Conservation (phyloP, 2,797 vertebrate genomes). For the Percopsis omiscomaycus region DNA sequence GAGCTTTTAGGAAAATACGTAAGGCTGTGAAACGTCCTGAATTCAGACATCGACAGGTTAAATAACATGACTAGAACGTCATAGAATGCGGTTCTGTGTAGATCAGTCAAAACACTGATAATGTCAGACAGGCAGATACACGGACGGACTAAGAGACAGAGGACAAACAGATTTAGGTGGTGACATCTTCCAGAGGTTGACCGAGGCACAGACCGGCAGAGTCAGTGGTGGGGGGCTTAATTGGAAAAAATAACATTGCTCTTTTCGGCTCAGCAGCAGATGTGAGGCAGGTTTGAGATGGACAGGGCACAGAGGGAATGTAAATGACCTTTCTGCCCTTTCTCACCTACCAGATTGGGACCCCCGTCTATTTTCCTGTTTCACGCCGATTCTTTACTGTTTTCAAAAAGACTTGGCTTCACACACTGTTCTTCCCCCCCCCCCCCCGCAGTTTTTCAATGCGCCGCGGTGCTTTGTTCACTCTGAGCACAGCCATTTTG, state of each 20-base stretch:
- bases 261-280: slow-evolving; percentile 57
- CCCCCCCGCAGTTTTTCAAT: not conserved
- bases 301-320: slow-evolving; percentile 42
- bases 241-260: slow-evolving; percentile 47
- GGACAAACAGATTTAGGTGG: not conserved
- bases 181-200: not conserved
- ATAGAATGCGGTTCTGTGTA: not conserved
- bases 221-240: slow-evolving; percentile 35
- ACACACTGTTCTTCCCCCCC: not conserved
- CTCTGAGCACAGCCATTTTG: not conserved
- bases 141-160: not conserved
- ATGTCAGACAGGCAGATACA: slow-evolving; percentile 9
- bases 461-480: not conserved
- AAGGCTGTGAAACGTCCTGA: too few relatives aligned
- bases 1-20: too few relatives aligned
- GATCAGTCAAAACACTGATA: not conserved
- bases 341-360: slow-evolving; percentile 26
- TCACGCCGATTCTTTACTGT: not conserved
- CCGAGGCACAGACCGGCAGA: slow-evolving; percentile 2
- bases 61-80: not conserved
- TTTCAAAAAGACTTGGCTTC: not conserved
- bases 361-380: slow-evolving; percentile 4
- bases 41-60: not conserved
- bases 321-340: slow-evolving; percentile 56
- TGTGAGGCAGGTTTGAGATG: slow-evolving; percentile 48